Base-by-base conservation (phyloP, 2,113 vertebrate genomes). In the Indicator maculatus region DNA sequence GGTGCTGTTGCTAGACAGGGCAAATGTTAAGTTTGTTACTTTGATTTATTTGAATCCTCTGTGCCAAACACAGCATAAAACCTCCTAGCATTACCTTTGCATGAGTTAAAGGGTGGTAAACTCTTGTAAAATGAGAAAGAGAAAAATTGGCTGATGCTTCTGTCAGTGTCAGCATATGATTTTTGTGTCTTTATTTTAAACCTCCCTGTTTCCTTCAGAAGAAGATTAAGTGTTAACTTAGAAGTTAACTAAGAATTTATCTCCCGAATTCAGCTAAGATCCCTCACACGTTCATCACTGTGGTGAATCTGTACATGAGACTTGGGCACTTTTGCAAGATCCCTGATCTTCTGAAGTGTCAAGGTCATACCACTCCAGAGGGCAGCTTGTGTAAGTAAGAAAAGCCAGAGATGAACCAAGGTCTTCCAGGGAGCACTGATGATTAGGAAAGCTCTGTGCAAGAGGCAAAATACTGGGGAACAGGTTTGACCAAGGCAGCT, bases 11-110 rank as follows among this genome's bases (percentile, higher is more conserved):
- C 70, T 86, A 93, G 78, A 92, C 73, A 87, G 81, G 66, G 66
- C 88, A 72, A 81, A 79, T 79, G 86, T 93, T 91, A 95, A 94
- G 77, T 92, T 77, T 83, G 66, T 89, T 66, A 59, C 90, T 80
- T 86, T 88, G 85, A 94, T 93, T 91, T 96, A 93, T 97, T 93
- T 72, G 72, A 83, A 82, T 78, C 53, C 53, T 80, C 30, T 64
- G 44, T 90, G 80, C 79, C 77, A 95, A 91, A 86, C 66, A 41
- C 27, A 7, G 89, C 90, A 76, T 86, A 77, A 91, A 96, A 14
- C 26, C 59, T 52, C 56, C 30, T 39, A 53, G 69, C 52, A 30
- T 90, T 82, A 87, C 56, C 82, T 92, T 72, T 52, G 80, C 93
- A 88, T 96, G 45, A 33, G 19, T 63, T 77, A 6, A 66, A 70